Evolutionary conservation across 2,797 vertebrate genomes (phyloP).

Genomic region (Lepilemur septentrionalis): DNA sequence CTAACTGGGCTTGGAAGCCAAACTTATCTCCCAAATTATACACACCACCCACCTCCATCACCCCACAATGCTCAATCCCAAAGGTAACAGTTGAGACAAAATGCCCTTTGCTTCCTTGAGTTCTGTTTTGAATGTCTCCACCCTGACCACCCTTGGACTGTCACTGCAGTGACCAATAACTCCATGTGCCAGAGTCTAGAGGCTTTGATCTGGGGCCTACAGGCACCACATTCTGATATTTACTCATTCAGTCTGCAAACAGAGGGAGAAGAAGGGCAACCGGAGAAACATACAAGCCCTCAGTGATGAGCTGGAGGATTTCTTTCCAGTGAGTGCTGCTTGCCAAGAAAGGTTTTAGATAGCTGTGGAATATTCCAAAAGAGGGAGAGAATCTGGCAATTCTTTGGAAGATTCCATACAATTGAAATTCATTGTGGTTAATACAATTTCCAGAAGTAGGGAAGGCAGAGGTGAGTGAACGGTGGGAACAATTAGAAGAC

Average conservation of each 20-base stretch:
- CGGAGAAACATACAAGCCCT: neutral
- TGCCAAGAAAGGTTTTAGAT: neutral
- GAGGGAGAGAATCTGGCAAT: neutral
- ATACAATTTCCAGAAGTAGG: neutral
- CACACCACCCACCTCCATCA: neutral
- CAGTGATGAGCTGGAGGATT: neutral
- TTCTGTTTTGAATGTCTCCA: neutral
- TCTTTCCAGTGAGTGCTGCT: neutral
- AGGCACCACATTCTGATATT: neutral
- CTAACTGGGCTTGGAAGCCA: neutral
- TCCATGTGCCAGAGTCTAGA: neutral
- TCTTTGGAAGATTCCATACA: neutral
- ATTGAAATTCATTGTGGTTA: neutral
- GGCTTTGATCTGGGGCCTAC: neutral
- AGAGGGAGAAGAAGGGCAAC: neutral
- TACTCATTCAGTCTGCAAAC: neutral
- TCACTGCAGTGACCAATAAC: neutral
- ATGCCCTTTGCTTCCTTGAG: neutral
- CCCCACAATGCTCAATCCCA: neutral
- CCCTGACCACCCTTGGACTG: neutral
- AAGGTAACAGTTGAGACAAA: neutral
- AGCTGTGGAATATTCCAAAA: conserved; percentile 3
- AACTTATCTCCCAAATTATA: neutral
- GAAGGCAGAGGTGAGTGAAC: neutral
- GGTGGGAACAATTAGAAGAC: neutral